Base-by-base conservation (phyloP, 2,888 invertebrate genomes). In the Euphydryas editha region DNA sequence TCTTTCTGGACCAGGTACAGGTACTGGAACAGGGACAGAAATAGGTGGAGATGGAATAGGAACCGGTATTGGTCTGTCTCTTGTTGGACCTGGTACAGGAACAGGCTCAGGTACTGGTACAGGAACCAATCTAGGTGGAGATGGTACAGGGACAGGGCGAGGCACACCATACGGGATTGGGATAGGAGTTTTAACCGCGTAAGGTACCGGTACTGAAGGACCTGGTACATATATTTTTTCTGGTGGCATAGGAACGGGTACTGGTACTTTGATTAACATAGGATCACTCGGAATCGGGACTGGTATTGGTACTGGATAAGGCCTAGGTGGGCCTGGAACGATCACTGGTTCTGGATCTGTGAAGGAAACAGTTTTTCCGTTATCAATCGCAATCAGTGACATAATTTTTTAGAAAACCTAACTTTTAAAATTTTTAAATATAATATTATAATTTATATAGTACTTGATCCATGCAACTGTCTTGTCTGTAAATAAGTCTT, bases 291-390 rank as follows among this genome's bases (percentile, higher is more conserved):
- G 80, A 11, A 81, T 75, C 0, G 78, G 80, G 0, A 79, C 76
- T 2, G 80, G 90, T 11, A 89, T 86, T 4, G 89, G 90, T 11
- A 89, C 87, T 3, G 89, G 90, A 73, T 83, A 86, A 1, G 88
- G 88, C 59, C 87, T 86, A 4, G 85, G 86, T 37, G 86, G 87
- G 75, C 89, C 90, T 89, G 76, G 20, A 67, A 75, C n/a, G 15
- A 44, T 6, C n/a, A 44, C 15, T 44, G 42, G 42, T 6, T 2
- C 6, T 44, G 42, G 42, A n/a, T n/a, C 42, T 44, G n/a, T 44
- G n/a, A 3, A 44, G 6, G n/a, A n/a, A 44, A 11, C 13, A 39
- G 11, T 39, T 39, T 39, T 8, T 11, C 7, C 11, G 39, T 30
- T 8, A 30, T 30, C 8, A 30, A 30, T 8, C 4, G 30, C 8